These are phyloP conservation scores for Eristalinus aeneus DNA, from an alignment of 2,888 invertebrate species.

Conservation along the genomic window DNA sequence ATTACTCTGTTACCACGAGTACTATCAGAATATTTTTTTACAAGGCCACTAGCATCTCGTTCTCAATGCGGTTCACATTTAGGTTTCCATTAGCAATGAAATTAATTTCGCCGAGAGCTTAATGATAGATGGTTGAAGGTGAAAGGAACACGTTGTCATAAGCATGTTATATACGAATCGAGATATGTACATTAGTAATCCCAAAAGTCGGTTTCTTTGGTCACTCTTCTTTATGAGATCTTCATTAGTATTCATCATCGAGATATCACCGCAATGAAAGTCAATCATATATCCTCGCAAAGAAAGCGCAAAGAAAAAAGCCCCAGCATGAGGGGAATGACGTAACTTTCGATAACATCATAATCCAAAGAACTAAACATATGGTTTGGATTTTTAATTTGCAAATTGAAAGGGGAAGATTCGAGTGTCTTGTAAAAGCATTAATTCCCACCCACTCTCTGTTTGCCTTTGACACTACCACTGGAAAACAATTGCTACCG, in stretches of 20 bases:
- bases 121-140: not conserved
- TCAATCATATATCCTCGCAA: not conserved
- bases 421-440: conserved; percentile 23
- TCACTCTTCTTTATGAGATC: not conserved
- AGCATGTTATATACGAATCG: not conserved
- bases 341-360: conserved; percentile 60
- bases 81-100: not conserved
- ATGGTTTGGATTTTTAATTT: conserved; percentile 62
- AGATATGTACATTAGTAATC: not conserved
- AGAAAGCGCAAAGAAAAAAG: not conserved
- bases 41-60: not conserved
- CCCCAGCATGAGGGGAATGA: conserved; percentile 27
- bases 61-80: not conserved
- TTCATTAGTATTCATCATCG: conserved; percentile 45
- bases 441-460: conserved; percentile 13
- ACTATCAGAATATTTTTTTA: no score
- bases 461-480: conserved; percentile 19
- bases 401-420: conserved; percentile 54
- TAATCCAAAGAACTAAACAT: conserved; percentile 46
- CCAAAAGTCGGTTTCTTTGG: not conserved
- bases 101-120: not conserved
- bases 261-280: conserved; percentile 24
- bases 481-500: not conserved
- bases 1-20: no score
- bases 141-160: not conserved